Evolutionary conservation across 2,797 vertebrate genomes (phyloP), one percentile per base, ranked within the genome.

Genomic region (Oreonectes daqikongensis): DNA sequence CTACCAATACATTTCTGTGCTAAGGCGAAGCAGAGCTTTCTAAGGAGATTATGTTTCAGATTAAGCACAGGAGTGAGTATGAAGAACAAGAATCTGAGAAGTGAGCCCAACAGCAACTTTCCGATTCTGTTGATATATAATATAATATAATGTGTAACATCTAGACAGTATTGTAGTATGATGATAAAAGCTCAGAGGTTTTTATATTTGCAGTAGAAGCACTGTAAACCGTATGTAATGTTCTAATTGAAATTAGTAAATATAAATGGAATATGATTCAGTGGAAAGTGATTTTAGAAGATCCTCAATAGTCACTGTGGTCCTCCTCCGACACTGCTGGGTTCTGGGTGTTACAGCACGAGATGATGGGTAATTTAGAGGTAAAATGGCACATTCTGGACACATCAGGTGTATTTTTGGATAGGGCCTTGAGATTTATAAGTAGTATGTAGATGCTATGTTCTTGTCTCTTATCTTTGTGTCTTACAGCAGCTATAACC

Each of bases 1-100:
- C 15, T 79, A 17, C 57, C 22, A 71, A 63, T 50, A 68, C 87
- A 90, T 91, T 88, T 85, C 64, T 86, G 86, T 77, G 79, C 82
- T 82, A 82, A 84, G 64, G 71, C 50, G 40, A 69, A 48, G 72
- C 69, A 38, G 72, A 55, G 44, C 78, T 84, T 87, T 83, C 79
- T 79, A 82, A 86, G 77, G 72, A 81, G 66, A 40, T 83, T 76
- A 77, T 26, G 50, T 78, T 73, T 52, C 74, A 52, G 79, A 82
- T 74, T 59, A 50, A 60, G 52, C 24, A 72, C 44, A 14, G 24
- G 61, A 61, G 14, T 65, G 57, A 20, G 30, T 24, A 26, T 46
- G 67, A 30, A 80, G 17, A 44, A 71, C 73, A 70, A 11, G 20
- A 79, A 75, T 79, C 42, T 40, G 44, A 79, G 65, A 70, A 40